Base-by-base conservation (phyloP, 1,140 invertebrate species). In the Drosophila nasuta region DNA sequence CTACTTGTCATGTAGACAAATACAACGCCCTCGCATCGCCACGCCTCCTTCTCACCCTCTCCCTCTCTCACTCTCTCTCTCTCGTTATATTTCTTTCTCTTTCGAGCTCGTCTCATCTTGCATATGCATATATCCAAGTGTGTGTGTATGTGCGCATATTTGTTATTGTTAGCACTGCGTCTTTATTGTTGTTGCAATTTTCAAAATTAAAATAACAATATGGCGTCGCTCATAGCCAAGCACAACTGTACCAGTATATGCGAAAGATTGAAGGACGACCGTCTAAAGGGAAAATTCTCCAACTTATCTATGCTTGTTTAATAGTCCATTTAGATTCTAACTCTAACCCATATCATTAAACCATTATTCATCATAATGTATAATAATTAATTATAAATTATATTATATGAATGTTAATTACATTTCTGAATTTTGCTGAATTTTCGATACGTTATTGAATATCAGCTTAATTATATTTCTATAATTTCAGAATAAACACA, bases 1-100 rank as follows among this genome's bases (percentile, higher is more conserved):
- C 85, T 89, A 89, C 85, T 89, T 89, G 83, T 88, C 80, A 88
- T 88, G 83, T 88, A 78, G 81, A 89, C 83, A 83, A 85, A 81
- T 83, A 80, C 77, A 77, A 66, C 64, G 65, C 64, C 58, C 68
- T 28, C 66, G 43, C 60, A 28, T 43, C 43, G 17, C 35, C 33
- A 49, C 30, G 5, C 25, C 63, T 11, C 25, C 46, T 13, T 30
- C 6, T 3, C 66, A 43, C 17, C 2, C 43, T n/a, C 17, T n/a
- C 60, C 43, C 41, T 28, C 48, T 30, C 60, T 51, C n/a, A 13
- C 20, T 13, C 2, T 13, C 41, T 28, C 48, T 30, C 60, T 51
- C 10, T 33, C 30, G 30, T 2, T 33, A 5, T 33, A 33, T 33
- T 25, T 20, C 25, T 33, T 63, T 11, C 20, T 25, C 62, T 38